Evolutionary conservation across 2,113 vertebrate genomes (phyloP), one percentile per base, ranked within the genome.

Genomic region (Limanda limanda): DNA sequence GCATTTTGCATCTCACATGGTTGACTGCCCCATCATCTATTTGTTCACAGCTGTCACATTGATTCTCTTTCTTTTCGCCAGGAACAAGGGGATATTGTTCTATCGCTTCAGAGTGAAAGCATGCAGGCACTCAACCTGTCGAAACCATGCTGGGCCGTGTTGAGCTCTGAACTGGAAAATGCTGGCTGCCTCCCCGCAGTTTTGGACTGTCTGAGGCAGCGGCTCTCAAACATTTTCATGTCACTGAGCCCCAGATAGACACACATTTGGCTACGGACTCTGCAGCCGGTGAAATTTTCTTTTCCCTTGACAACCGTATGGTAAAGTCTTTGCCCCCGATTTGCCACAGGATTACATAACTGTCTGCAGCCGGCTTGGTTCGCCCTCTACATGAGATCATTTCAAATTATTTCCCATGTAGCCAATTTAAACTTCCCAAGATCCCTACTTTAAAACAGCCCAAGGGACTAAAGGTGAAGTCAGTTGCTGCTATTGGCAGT

Each of bases 11-110:
- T 88, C 79, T 91, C 67, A 66, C 82, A 81, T 81, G 88, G 63
- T 65, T 74, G 83, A 90, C 86, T 88, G 82, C 79, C 52, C 82
- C 76, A 74, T 91, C 86, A 83, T 85, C 74, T 88, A 85, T 90
- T 89, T 89, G 74, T 85, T 91, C 86, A 86, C 82, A 87, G 82
- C 91, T 88, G 90, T 92, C 89, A 90, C 78, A 72, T 69, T 62
- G 84, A 84, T 86, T 91, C 77, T 86, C 71, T 85, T 77, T 83
- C 74, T 86, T 82, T 82, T 86, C 17, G 5, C 75, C 63, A 15
- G 76, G 84, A 92, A 90, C 87, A 90, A 85, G 86, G 79, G 78
- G 65, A 84, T 81, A 91, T 91, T 91, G 85, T 93, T 90, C 85
- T 67, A 81, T 83, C 67, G 78, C 70, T 80, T 85, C 82, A 71